phyloP scores from a whole-genome alignment of 2,113 vertebrate species.

The Chamaetylas fuelleborni region DNA sequence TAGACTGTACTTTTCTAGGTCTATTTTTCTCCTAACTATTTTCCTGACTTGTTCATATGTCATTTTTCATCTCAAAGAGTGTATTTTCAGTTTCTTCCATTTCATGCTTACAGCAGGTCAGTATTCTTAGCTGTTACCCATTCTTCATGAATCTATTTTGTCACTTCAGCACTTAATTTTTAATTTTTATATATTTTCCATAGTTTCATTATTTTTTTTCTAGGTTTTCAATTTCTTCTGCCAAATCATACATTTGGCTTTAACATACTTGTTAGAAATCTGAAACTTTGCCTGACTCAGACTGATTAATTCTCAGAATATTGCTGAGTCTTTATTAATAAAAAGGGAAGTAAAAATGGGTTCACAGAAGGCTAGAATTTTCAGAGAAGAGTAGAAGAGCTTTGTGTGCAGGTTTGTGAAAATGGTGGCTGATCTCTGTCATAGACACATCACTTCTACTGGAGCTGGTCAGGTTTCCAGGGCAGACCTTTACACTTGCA shows the following conservation, averaged over 20 bases:
- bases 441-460: background rate
- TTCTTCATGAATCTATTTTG: background rate
- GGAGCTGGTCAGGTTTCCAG: background rate
- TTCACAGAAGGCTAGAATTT: background rate
- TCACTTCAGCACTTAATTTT: background rate
- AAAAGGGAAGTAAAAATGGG: background rate
- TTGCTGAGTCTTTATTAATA: background rate
- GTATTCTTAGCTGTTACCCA: background rate
- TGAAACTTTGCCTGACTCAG: background rate
- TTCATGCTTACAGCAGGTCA: background rate
- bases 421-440: background rate
- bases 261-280: background rate
- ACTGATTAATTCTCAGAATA: background rate
- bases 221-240: background rate
- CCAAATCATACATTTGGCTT: background rate
- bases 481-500: background rate
- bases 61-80: background rate
- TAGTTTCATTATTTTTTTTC: background rate
- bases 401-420: background rate
- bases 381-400: background rate
- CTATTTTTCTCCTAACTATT: background rate
- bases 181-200: background rate
- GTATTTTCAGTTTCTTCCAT: background rate
- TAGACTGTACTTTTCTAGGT: background rate
- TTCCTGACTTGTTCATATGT: background rate